These are phyloP conservation scores for Eleutherodactylus coqui DNA, from an alignment of 2,797 vertebrate species.

Conservation along the genomic window DNA sequence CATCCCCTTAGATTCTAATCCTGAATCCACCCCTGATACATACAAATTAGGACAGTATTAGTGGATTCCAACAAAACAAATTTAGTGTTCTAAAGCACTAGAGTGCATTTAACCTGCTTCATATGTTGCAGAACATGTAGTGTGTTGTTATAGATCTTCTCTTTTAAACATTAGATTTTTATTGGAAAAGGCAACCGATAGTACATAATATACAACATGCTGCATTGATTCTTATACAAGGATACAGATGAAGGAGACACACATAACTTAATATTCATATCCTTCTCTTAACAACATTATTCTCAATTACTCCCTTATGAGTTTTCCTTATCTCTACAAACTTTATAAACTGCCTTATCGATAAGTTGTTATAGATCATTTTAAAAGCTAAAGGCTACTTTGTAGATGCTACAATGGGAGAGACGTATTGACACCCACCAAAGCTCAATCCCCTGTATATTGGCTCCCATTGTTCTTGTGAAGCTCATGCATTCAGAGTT, in stretches of 20 bases:
- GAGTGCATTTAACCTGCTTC: neutral
- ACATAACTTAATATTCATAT: too few species aligned
- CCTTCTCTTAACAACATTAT: too few species aligned
- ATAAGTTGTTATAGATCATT: neutral
- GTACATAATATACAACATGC: too few species aligned
- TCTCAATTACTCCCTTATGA: too few species aligned
- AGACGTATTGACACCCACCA: neutral
- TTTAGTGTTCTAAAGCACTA: neutral
- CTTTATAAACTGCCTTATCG: too few species aligned
- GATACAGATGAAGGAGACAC: too few species aligned
- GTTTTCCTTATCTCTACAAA: too few species aligned
- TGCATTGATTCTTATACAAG: too few species aligned
- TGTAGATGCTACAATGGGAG: neutral
- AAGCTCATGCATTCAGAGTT: neutral
- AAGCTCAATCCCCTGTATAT: constrained; percentile 9
- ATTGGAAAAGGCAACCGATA: too few species aligned
- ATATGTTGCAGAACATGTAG: constrained; percentile 3
- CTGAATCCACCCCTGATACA: neutral
- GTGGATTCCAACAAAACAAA: neutral
- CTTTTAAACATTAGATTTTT: too few species aligned
- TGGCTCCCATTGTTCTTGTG: constrained; percentile 7
- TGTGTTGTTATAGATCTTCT: neutral
- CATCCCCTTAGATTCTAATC: too few species aligned
- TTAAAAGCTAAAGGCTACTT: neutral
- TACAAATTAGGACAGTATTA: neutral